Conservation (phyloP, 2,113 vertebrate genomes). For the Pteropus alecto region DNA sequence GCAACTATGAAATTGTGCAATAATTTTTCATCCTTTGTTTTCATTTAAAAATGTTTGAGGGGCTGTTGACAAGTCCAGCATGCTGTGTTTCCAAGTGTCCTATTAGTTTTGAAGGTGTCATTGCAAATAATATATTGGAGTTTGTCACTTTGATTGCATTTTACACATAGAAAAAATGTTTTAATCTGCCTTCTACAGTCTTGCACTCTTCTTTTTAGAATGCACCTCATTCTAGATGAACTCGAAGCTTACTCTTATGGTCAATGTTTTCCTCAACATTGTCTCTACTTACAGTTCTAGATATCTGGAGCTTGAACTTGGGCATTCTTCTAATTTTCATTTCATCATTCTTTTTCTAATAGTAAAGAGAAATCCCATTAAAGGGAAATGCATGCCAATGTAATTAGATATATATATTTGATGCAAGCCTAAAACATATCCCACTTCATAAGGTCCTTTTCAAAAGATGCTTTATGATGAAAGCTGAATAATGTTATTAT, state of each 20-base stretch:
- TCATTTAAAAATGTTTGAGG: not conserved
- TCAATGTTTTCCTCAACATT: not conserved
- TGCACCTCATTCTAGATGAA: not conserved
- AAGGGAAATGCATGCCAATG: not conserved
- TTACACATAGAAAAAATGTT: not conserved
- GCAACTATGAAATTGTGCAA: not conserved
- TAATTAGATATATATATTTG: not conserved
- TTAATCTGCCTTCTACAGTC: not conserved
- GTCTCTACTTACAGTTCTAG: not conserved
- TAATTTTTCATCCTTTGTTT: not conserved
- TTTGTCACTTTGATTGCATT: slow-evolving; percentile 11
- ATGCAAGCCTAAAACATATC: not conserved
- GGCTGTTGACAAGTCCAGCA: not conserved
- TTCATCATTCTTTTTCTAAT: not conserved
- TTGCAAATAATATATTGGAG: not conserved
- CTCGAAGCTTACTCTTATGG: not conserved
- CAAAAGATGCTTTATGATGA: slow-evolving; percentile 12
- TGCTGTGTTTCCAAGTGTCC: not conserved
- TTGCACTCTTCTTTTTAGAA: not conserved
- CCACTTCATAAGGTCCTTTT: not conserved
- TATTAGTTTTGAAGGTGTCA: not conserved
- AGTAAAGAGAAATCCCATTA: not conserved
- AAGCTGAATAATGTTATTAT: not conserved
- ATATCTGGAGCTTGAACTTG: not conserved
- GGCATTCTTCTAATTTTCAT: not conserved